Evolutionary conservation across 2,797 vertebrate genomes (phyloP), one percentile per base, ranked within the genome.

Genomic region (Microcaecilia unicolor): DNA sequence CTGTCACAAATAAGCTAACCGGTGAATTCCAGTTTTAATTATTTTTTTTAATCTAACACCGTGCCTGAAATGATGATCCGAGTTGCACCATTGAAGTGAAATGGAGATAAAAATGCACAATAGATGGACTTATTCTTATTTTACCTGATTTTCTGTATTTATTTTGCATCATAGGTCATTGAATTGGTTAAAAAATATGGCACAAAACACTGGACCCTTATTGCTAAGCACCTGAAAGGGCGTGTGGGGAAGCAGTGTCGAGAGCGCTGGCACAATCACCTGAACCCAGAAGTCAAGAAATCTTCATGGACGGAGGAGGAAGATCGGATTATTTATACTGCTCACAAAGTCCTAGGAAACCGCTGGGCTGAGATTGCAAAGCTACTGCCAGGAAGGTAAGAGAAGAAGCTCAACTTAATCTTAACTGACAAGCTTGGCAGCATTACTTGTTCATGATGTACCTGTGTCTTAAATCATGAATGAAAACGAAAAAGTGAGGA

Each of bases 281-380:
- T 99, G 43, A 98, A 98, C 42, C 96, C 96, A 0, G 86, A 89
- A 4, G 96, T 99, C 52, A 98, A 98, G 72, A 99, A 99, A 53
- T 96, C 91, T 1, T 98, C 92, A 0, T 99, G 96, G 96, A 99
- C 92, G 0, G 83, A 92, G 2, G 94, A 98, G 34, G 96, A 99
- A 55, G 96, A 98, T 63, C 90, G 90, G 21, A 74, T 99, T 56
- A 99, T 98, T 51, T 98, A 89, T 28, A 92, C 94, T 65, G 93
- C 96, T 13, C 96, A 98, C 76, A 78, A 85, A 34, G 66, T 91
- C 48, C 83, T 98, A 4, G 96, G 96, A 42, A 98, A 99, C 62
- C 94, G 95, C 11, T 98, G 96, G 95, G 96, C 95, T 0, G 95
- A 99, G 78, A 99, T 99, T 0, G 93, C 96, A 37, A 99, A 98